Evolutionary conservation across 2,888 invertebrate genomes (phyloP), one percentile per base, ranked within the genome.

Genomic region (Tanypteryx hageni): DNA sequence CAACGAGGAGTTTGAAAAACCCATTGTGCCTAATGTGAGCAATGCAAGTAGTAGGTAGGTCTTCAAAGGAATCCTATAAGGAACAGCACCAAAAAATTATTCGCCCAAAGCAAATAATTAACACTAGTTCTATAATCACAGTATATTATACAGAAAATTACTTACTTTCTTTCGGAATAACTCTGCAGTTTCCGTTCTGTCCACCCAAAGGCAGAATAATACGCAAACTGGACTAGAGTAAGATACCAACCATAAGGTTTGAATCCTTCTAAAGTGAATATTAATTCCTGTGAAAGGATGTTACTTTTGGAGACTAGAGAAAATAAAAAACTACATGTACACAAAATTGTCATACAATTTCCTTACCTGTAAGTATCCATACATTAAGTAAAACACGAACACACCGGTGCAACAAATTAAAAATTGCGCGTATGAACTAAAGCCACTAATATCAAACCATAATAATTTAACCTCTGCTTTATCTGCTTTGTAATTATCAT

Each of bases 11-110:
- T 99, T 99, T 0, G 99, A 99, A 93, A 99, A 96, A 0, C 99
- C 98, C 98, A 99, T 99, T 3, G 99, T 99, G 5, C 98, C 98
- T 22, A 99, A 96, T 0, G 99, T 99, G 89, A 99, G 95, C 0
- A 98, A 96, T 83, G 99, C 99, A 93, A 99, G 95, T 83, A 98
- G 94, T 89, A 97, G 95, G 95, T 99, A 99, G 0, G 97, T 97
- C 94, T 95, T 96, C 94, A 98, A 94, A 9, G 99, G 98, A 93
- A 99, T 98, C 95, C 98, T 98, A 95, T 93, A 96, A 96, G 92
- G 93, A 89, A 93, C 93, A 92, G 68, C 89, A 57, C 18, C 81
- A 13, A 89, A 44, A 61, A 31, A 89, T 44, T 76, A 83, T 84
- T 84, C 7, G 93, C n/a, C 44, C 13, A 61, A 16, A 82, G 27